Conservation (phyloP, 1,140 invertebrate species). For the Danaus plexippus region DNA sequence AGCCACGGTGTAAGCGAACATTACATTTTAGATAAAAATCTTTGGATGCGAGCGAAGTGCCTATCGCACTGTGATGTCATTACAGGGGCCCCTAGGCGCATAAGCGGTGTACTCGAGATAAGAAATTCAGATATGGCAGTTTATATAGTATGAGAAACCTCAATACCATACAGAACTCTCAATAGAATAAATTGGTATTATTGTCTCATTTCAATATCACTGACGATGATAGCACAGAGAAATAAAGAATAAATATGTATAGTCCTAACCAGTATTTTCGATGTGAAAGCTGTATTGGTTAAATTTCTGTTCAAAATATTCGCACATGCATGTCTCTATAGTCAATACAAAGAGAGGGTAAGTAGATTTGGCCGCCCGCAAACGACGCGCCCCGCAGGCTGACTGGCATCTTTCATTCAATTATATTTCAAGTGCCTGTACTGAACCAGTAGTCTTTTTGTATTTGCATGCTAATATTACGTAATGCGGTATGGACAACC, state of each 20-base stretch:
- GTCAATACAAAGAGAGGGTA: conserved; percentile 51
- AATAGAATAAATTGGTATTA: too few species aligned
- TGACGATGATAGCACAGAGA: too few species aligned
- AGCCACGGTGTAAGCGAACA: conserved; percentile 12
- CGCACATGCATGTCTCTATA: conserved; percentile 22
- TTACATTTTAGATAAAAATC: conserved; percentile 47
- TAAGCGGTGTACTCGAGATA: conserved; percentile 21
- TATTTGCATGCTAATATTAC: too few species aligned
- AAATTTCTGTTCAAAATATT: conserved; percentile 3
- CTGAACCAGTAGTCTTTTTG: not conserved
- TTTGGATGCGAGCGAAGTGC: conserved; percentile 33
- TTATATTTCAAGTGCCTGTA: conserved; percentile 28
- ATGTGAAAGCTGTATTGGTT: too few species aligned
- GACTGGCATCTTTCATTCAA: conserved; percentile 31
- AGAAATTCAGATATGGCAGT: conserved; percentile 10
- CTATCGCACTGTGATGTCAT: conserved; percentile 52
- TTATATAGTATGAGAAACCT: too few species aligned
- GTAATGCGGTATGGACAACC: too few species aligned
- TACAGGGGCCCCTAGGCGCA: conserved; percentile 34
- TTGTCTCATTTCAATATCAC: too few species aligned
- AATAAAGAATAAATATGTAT: too few species aligned
- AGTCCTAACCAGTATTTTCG: too few species aligned
- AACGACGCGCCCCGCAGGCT: conserved; percentile 26
- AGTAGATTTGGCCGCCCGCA: conserved; percentile 42
- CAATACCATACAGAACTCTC: too few species aligned